phyloP scores from a whole-genome alignment of 1,140 invertebrate genomes.

The Eurosta solidaginis region DNA sequence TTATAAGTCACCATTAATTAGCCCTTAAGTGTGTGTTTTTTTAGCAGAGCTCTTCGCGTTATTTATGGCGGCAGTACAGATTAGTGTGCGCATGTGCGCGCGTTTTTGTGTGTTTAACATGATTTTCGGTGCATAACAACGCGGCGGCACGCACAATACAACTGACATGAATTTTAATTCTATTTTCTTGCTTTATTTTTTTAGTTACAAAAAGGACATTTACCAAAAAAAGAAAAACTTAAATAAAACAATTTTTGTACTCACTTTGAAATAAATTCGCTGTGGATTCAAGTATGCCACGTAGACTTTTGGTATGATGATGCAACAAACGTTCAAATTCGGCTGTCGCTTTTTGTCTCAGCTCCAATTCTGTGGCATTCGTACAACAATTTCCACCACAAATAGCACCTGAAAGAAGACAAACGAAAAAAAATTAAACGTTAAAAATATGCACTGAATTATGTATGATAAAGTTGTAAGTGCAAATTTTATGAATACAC shows the following conservation, averaged over 20 bases:
- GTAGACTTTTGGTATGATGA: slow-evolving; percentile 56
- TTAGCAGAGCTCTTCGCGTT: no score
- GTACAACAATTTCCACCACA: slow-evolving; percentile 56
- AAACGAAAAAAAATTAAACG: slow-evolving; percentile 22
- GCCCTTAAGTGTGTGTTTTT: no score
- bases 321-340: slow-evolving; percentile 53
- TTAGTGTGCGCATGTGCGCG: no score
- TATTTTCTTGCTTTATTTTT: not conserved
- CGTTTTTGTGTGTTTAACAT: not conserved
- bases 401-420: slow-evolving; percentile 51
- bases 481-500: no score
- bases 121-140: not conserved
- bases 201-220: not conserved
- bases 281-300: slow-evolving; percentile 53
- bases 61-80: no score
- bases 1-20: no score
- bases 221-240: not conserved
- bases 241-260: slow-evolving; percentile 36
- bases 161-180: not conserved
- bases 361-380: slow-evolving; percentile 51
- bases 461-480: no score
- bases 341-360: slow-evolving; percentile 49
- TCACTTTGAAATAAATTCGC: slow-evolving; percentile 55
- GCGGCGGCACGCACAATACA: not conserved
- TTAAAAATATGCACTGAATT: no score